phyloP scores from a whole-genome alignment of 1,140 invertebrate genomes.

The Anoplophora glabripennis region DNA sequence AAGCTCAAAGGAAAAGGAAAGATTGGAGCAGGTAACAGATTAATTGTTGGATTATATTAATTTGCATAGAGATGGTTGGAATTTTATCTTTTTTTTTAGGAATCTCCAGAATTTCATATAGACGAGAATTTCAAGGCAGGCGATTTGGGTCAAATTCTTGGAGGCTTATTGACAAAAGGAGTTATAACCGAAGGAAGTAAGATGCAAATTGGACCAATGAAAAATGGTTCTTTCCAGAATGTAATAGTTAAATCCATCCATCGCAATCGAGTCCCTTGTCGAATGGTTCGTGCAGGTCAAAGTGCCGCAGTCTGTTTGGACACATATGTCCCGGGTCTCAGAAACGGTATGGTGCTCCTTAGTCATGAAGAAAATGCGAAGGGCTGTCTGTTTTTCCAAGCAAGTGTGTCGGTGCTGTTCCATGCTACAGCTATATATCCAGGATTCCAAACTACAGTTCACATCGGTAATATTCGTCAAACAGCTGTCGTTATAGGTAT shows the following conservation, averaged over 20 bases:
- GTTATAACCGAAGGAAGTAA: constrained; percentile 79
- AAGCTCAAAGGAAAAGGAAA: constrained; percentile 67
- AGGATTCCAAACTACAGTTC: constrained; percentile 91
- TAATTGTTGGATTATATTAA: neutral
- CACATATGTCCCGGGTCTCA: constrained; percentile 57
- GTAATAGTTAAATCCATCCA: constrained; percentile 83
- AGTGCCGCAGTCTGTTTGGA: constrained; percentile 84
- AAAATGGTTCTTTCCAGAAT: constrained; percentile 76
- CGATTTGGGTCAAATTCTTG: constrained; percentile 79
- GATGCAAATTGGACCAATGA: constrained; percentile 73
- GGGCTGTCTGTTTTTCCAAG: constrained; percentile 58
- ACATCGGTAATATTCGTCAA: constrained; percentile 92
- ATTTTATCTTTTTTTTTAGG: constrained; percentile 48
- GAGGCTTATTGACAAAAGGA: constrained; percentile 82
- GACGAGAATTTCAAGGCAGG: constrained; percentile 88
- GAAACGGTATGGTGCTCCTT: constrained; percentile 83
- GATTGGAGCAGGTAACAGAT: constrained; percentile 59
- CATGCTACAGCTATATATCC: constrained; percentile 79
- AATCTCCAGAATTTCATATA: constrained; percentile 84
- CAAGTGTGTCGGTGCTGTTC: constrained; percentile 80
- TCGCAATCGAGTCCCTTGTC: constrained; percentile 85
- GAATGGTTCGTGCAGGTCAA: constrained; percentile 84
- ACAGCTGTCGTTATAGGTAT: constrained; percentile 83
- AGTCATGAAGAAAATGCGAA: constrained; percentile 37
- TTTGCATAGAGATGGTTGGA: neutral